Evolutionary conservation across 2,113 vertebrate genomes (phyloP), one percentile per base, ranked within the genome.

Genomic region (Cheilinus undulatus): DNA sequence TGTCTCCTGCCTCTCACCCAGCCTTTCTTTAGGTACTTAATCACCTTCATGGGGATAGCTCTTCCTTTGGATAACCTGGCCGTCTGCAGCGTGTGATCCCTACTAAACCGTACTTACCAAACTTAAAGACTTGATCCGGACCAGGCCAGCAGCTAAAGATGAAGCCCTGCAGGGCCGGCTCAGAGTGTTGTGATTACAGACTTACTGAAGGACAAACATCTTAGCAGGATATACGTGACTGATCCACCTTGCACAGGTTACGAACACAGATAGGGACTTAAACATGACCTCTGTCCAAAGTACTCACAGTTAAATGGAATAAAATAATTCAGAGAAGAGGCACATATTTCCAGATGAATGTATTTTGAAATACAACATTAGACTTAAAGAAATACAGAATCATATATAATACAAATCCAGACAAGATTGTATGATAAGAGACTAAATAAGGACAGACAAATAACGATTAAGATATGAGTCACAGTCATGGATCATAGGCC

Each of bases 21-120:
- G 90, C 92, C 93, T 93, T 92, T 94, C 93, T 93, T 94, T 93
- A 94, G 93, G 77, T 92, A 91, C 90, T 92, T 95, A 96, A 96
- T 96, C 95, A 95, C 94, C 93, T 94, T 92, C 89, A 86, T 83
- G 56, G 91, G 92, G 83, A 91, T 91, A 94, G 92, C 91, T 71
- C 93, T 92, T 93, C 89, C 88, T 93, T 92, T 88, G 92, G 89
- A 91, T 91, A 88, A 91, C 93, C 92, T 90, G 91, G 76, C 89
- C 68, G 68, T 81, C 91, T 91, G 89, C 85, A 68, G 80, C 83
- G 52, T 90, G 80, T 86, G 88, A 86, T 78, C 84, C 86, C 84
- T 1, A 9, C 71, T 94, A 94, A 96, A 93, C 91, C 83, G 74
- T 90, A 84, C 92, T 95, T 95, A 94, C 93, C 94, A 93, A 91